Percentiles rank a stretch among this genome's conserved stretches.
These are phyloP conservation scores for Cynaeus angustus DNA, from an alignment of 2,888 invertebrate genomes.

Conservation along the genomic window DNA sequence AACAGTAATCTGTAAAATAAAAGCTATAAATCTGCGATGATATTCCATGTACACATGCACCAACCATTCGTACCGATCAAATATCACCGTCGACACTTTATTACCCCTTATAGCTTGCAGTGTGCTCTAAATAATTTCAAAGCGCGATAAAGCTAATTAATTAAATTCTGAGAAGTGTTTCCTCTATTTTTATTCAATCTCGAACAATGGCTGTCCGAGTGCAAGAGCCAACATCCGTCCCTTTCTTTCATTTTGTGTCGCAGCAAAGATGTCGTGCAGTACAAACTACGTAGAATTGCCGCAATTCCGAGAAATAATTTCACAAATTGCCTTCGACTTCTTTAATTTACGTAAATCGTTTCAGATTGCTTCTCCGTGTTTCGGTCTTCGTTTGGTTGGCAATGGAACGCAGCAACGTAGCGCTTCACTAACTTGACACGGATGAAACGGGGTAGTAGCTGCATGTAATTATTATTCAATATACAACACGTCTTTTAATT, in stretches of 20 bases:
- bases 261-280: conserved; percentile 45
- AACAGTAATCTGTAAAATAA: too few species aligned
- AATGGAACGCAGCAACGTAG: conserved; percentile 10
- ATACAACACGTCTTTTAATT: conserved; percentile 73
- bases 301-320: conserved; percentile 71
- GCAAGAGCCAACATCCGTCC: conserved; percentile 19
- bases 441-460: conserved; percentile 65
- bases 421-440: conserved; percentile 49
- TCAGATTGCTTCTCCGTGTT: conserved; percentile 11
- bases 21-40: too few species aligned
- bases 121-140: conserved; percentile 57
- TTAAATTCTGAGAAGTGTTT: conserved; percentile 65
- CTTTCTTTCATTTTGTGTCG: conserved; percentile 7
- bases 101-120: conserved; percentile 41
- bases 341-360: conserved; percentile 64
- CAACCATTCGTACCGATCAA: conserved; percentile 1
- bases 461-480: conserved; percentile 72
- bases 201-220: conserved; percentile 52
- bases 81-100: conserved; percentile 38
- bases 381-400: conserved; percentile 20
- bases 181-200: conserved; percentile 51
- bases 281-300: conserved; percentile 53
- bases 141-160: conserved; percentile 66
- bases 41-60: neutral
- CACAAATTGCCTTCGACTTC: conserved; percentile 71